These are phyloP conservation scores for Micromussa lordhowensis DNA, from an alignment of 92 coral and sea anemone genomes.

Conservation along the genomic window DNA sequence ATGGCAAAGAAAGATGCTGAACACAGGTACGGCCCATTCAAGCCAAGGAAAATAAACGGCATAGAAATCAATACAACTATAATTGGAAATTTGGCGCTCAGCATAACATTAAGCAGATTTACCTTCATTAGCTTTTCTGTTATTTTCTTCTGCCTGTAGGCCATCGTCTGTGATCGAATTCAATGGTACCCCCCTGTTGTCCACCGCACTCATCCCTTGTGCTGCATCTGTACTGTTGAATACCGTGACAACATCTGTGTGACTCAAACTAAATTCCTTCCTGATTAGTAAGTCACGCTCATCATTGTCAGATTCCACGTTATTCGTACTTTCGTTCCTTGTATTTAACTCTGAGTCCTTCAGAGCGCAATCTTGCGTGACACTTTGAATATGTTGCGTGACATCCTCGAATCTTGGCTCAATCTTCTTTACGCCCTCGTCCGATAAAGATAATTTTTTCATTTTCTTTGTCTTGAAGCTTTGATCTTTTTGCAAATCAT, in stretches of 20 bases:
- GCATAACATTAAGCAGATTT: not conserved
- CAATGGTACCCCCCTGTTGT: not conserved
- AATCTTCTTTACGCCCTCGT: not conserved
- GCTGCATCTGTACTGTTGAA: not conserved
- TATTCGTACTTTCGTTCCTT: not conserved
- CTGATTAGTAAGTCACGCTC: not conserved
- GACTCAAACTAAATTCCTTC: not conserved
- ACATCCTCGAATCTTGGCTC: not conserved
- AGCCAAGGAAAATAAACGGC: not conserved
- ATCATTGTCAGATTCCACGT: not conserved
- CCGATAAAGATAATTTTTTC: not conserved
- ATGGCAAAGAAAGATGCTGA: too few species aligned
- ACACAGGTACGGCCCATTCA: too few species aligned
- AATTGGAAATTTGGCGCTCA: not conserved
- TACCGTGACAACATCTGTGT: not conserved
- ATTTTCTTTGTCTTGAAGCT: not conserved
- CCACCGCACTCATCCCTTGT: not conserved
- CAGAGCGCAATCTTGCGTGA: not conserved
- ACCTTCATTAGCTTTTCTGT: not conserved
- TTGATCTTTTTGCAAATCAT: not conserved
- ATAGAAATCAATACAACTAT: not conserved
- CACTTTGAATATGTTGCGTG: not conserved
- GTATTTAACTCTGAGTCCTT: not conserved
- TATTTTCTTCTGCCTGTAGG: not conserved
- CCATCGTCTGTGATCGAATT: not conserved